Conservation (phyloP, 2,888 invertebrate species). For the Drosophila nigricruria region DNA sequence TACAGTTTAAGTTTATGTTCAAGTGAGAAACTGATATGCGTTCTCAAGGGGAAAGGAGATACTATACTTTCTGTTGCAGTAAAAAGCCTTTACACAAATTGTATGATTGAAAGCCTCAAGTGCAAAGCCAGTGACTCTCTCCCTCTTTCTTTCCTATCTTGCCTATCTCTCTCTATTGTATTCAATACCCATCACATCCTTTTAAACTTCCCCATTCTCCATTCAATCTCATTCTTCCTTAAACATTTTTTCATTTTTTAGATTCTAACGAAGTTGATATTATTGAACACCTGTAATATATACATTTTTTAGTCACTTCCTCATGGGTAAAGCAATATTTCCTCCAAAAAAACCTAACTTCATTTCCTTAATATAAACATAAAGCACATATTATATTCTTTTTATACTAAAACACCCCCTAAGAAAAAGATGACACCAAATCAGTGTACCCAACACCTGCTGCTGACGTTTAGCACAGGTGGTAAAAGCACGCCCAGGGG, state of each 20-base stretch:
- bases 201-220: neutral
- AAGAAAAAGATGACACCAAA: constrained; percentile 22
- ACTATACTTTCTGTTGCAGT: neutral
- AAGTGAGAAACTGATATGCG: too few relatives aligned
- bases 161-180: neutral
- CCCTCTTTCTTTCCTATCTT: neutral
- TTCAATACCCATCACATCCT: neutral
- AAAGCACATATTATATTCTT: constrained; percentile 8
- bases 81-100: neutral
- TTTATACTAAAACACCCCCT: constrained; percentile 2
- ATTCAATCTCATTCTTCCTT: neutral
- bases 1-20: neutral
- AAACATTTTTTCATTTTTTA: neutral
- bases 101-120: neutral
- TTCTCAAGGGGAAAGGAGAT: neutral
- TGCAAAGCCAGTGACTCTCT: neutral
- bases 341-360: constrained; percentile 7
- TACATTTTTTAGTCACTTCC: neutral
- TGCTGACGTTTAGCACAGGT: constrained; percentile 14
- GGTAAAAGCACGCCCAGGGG: constrained; percentile 35
- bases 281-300: neutral
- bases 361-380: constrained; percentile 28
- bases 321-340: constrained; percentile 33
- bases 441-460: constrained; percentile 35
- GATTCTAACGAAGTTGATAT: neutral